Evolutionary conservation across 2,797 vertebrate species (phyloP).

Genomic region (Atherinosoma microstoma): DNA sequence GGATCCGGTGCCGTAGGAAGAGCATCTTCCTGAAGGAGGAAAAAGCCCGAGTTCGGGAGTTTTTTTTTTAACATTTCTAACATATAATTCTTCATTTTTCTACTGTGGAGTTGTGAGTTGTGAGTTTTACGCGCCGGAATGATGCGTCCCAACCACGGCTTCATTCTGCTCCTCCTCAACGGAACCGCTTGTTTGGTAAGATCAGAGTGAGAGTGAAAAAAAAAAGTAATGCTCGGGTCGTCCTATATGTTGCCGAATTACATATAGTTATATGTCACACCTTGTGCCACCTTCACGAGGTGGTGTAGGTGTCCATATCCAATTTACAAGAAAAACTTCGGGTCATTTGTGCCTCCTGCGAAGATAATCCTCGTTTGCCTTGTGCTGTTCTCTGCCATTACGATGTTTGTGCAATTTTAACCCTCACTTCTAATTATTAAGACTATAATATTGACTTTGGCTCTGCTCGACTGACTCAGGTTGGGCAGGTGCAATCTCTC

Average conservation of each 20-base stretch:
- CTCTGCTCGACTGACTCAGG: slow-evolving; percentile 12
- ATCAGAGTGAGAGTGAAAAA: slow-evolving; percentile 34
- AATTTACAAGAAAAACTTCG: slow-evolving; percentile 33
- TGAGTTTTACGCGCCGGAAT: slow-evolving; percentile 77
- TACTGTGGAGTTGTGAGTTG: slow-evolving; percentile 56
- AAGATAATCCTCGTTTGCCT: slow-evolving; percentile 1
- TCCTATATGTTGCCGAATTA: slow-evolving; percentile 5
- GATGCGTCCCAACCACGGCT: slow-evolving; percentile 85
- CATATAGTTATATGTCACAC: background rate
- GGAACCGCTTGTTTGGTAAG: slow-evolving; percentile 87
- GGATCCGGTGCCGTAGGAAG: slow-evolving; percentile 75
- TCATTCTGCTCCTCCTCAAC: slow-evolving; percentile 87
- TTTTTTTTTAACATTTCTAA: slow-evolving; percentile 31
- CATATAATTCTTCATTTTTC: background rate
- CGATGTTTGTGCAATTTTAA: background rate
- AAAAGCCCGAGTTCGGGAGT: slow-evolving; percentile 58
- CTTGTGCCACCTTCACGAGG: slow-evolving; percentile 17
- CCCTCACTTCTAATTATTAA: slow-evolving; percentile 1
- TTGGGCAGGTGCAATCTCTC: slow-evolving; percentile 13
- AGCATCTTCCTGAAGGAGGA: slow-evolving; percentile 77
- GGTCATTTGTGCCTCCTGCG: slow-evolving; percentile 19
- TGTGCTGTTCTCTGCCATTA: background rate
- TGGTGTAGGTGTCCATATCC: background rate
- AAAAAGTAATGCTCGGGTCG: slow-evolving; percentile 43
- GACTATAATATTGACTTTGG: slow-evolving; percentile 17